Evolutionary conservation across 2,113 vertebrate species (phyloP).

Genomic region (Callaeas wilsoni): DNA sequence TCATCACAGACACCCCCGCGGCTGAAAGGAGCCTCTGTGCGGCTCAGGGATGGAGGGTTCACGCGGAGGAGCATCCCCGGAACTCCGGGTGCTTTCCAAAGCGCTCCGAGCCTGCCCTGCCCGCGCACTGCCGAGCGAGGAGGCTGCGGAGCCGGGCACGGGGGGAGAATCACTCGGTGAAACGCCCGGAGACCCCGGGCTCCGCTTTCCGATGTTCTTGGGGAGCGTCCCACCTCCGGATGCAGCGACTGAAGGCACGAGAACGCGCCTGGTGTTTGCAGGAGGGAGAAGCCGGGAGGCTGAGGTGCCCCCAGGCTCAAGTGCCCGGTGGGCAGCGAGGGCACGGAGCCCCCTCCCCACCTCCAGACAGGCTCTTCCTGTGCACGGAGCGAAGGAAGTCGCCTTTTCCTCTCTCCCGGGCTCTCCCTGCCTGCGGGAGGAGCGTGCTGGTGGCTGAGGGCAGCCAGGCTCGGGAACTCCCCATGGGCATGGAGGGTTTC

Average conservation of each 20-base stretch:
- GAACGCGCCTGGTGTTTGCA: not conserved
- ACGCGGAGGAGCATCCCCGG: not conserved
- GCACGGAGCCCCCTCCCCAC: not conserved
- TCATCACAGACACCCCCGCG: not conserved
- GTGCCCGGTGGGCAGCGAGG: not conserved
- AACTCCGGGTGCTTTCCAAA: not conserved
- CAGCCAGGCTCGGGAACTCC: not conserved
- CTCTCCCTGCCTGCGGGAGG: not conserved
- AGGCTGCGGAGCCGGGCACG: not conserved
- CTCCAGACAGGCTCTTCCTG: not conserved
- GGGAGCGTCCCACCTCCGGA: not conserved
- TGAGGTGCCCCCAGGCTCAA: accelerated
- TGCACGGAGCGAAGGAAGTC: accelerated
- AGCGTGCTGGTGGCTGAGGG: not conserved
- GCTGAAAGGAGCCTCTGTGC: not conserved
- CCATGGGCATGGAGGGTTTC: accelerated
- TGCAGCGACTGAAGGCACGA: not conserved
- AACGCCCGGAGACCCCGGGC: not conserved
- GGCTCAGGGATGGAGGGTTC: accelerated
- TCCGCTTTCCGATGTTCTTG: accelerated
- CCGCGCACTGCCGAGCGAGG: not conserved
- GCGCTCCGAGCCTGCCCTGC: not conserved
- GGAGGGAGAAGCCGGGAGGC: not conserved
- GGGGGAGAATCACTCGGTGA: not conserved
- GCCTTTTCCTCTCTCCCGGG: not conserved